These are phyloP conservation scores for Lagria hirta DNA, from an alignment of 2,888 invertebrate species.

Conservation along the genomic window DNA sequence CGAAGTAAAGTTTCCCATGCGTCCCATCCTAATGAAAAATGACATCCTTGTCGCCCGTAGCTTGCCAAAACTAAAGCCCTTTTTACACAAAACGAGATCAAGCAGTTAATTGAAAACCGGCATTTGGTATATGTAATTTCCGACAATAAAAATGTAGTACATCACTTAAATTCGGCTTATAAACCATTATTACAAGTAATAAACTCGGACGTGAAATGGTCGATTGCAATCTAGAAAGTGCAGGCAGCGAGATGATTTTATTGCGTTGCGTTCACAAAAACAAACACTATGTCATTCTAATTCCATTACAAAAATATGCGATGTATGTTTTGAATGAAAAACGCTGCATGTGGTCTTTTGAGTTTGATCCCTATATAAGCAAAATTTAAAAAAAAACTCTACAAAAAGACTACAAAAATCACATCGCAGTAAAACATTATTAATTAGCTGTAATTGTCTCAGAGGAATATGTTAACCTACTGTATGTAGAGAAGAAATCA, in stretches of 20 bases:
- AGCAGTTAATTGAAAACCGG: slow-evolving; percentile 25
- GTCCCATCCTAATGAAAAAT: slow-evolving; percentile 1
- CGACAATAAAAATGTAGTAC: slow-evolving; percentile 23
- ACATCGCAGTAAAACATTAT: no score
- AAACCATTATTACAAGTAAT: slow-evolving; percentile 24
- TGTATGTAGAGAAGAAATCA: no score
- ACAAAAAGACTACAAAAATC: no score
- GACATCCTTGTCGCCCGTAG: neutral
- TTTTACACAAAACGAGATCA: no score
- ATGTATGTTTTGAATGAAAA: no score
- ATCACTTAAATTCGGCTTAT: slow-evolving; percentile 20
- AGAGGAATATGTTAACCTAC: no score
- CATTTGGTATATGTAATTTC: slow-evolving; percentile 23
- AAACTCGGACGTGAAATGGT: slow-evolving; percentile 13
- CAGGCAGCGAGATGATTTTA: slow-evolving; percentile 19
- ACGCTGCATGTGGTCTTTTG: no score
- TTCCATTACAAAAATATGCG: no score
- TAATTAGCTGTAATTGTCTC: no score
- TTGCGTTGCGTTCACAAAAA: slow-evolving; percentile 8
- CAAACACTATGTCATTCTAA: no score
- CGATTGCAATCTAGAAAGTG: slow-evolving; percentile 34
- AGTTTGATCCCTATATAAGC: no score
- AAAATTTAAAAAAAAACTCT: no score
- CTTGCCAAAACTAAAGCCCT: slow-evolving; percentile 7
- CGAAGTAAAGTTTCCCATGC: slow-evolving; percentile 17